A percentile compares a stretch with the other conserved stretches of the same genome.
Evolutionary conservation across 2,888 invertebrate species (phyloP).

Genomic region (Hanleya hanleyi): DNA sequence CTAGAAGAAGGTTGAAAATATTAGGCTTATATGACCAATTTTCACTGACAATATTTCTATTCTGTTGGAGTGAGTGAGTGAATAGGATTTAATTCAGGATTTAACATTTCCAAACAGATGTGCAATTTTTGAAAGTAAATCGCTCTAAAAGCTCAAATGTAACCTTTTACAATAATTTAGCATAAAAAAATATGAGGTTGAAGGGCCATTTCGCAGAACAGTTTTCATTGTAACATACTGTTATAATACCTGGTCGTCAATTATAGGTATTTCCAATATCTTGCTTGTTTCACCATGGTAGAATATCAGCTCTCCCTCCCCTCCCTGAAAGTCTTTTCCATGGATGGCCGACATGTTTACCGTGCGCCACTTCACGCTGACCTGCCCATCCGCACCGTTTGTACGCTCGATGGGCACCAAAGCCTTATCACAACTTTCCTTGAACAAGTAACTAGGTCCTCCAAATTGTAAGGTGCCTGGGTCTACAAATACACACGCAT

Average conservation of each 20-base stretch:
- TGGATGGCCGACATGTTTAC: slow-evolving; percentile 77
- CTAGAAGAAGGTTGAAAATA: slow-evolving; percentile 73
- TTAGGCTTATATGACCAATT: too few relatives aligned
- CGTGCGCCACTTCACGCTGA: slow-evolving; percentile 76
- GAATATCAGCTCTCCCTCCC: slow-evolving; percentile 74
- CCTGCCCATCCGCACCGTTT: slow-evolving; percentile 76
- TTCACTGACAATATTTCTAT: too few relatives aligned
- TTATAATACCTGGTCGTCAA: slow-evolving; percentile 77
- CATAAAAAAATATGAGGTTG: too few relatives aligned
- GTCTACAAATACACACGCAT: slow-evolving; percentile 73
- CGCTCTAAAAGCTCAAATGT: not conserved
- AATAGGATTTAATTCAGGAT: too few relatives aligned
- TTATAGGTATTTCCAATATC: slow-evolving; percentile 77
- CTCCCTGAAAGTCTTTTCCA: slow-evolving; percentile 76
- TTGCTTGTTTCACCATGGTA: slow-evolving; percentile 74
- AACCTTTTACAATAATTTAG: too few relatives aligned
- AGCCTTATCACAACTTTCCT: slow-evolving; percentile 77
- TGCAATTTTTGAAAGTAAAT: not conserved
- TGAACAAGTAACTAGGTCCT: slow-evolving; percentile 76
- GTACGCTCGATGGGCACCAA: slow-evolving; percentile 74
- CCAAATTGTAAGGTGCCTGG: slow-evolving; percentile 77
- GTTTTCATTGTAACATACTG: too few relatives aligned
- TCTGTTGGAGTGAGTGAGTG: too few relatives aligned
- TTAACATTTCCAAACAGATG: not conserved
- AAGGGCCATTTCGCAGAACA: too few relatives aligned